Evolutionary conservation across 2,888 invertebrate species (phyloP).

Genomic region (Dicyrtomina minuta): DNA sequence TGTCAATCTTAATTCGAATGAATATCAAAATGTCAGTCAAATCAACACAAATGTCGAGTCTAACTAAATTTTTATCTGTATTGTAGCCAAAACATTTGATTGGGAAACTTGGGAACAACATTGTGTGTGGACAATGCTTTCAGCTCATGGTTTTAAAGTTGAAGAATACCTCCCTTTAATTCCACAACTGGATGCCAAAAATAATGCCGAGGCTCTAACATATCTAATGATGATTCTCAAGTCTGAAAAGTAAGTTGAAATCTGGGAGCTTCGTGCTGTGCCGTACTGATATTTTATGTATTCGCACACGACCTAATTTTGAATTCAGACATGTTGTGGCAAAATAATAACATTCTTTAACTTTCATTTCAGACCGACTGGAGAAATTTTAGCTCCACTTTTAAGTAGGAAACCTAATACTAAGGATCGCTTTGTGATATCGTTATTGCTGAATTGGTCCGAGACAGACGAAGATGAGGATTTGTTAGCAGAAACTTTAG

Average conservation of each 20-base stretch:
- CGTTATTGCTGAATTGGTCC: slow-evolving; percentile 91
- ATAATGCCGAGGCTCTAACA: slow-evolving; percentile 89
- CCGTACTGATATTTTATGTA: neutral
- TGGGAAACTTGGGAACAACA: slow-evolving; percentile 99
- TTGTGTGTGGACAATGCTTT: slow-evolving; percentile 93
- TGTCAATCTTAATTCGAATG: neutral
- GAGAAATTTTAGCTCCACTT: slow-evolving; percentile 80
- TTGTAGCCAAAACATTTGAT: slow-evolving; percentile 65
- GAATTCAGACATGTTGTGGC: too few species aligned
- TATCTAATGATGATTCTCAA: slow-evolving; percentile 86
- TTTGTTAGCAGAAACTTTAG: slow-evolving; percentile 59
- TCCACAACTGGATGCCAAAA: slow-evolving; percentile 76
- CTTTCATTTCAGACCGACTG: slow-evolving; percentile 67
- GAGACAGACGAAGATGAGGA: slow-evolving; percentile 85
- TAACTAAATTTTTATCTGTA: neutral
- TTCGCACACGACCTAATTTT: neutral
- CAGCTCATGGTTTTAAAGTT: slow-evolving; percentile 91
- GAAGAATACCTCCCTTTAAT: slow-evolving; percentile 80
- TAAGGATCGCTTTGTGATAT: slow-evolving; percentile 83
- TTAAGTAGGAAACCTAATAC: slow-evolving; percentile 73
- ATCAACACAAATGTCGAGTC: neutral
- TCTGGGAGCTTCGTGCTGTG: neutral
- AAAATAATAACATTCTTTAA: neutral
- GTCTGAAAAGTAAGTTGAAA: slow-evolving; percentile 73
- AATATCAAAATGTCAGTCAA: neutral